Evolutionary conservation across 2,797 vertebrate species (phyloP).

Genomic region (Fistularia commersonii): DNA sequence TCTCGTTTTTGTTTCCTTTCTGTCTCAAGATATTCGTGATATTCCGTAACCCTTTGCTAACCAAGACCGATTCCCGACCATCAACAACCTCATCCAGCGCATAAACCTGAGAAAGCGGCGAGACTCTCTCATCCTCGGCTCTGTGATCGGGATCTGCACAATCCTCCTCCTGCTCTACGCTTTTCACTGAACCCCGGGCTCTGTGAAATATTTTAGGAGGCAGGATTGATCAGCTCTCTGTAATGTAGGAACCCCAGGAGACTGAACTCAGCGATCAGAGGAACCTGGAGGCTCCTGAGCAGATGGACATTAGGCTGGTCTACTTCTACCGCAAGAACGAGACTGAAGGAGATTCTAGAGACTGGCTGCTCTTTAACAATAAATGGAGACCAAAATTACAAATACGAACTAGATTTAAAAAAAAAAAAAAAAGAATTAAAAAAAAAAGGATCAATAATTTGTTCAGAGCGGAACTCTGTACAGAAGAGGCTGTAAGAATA

Average conservation of each 20-base stretch:
- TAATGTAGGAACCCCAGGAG: conserved; percentile 34
- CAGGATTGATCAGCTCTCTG: conserved; percentile 33
- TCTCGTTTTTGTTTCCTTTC: not conserved
- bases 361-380: conserved; percentile 55
- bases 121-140: conserved; percentile 92
- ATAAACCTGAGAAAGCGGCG: conserved; percentile 95
- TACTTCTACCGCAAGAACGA: conserved; percentile 56
- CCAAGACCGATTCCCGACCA: conserved; percentile 91
- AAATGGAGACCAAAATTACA: conserved; percentile 64
- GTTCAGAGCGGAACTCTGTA: not conserved
- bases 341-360: conserved; percentile 60
- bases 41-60: conserved; percentile 51
- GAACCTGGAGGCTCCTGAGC: conserved; percentile 44
- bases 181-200: conserved; percentile 84
- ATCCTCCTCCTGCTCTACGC: conserved; percentile 92
- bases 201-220: conserved; percentile 42
- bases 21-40: conserved; percentile 1
- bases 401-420: conserved; percentile 53
- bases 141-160: conserved; percentile 90
- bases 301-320: conserved; percentile 54
- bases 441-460: too few relatives aligned
- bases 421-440: too few relatives aligned
- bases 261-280: conserved; percentile 36
- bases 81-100: conserved; percentile 95
- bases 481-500: conserved; percentile 26